phyloP scores from a whole-genome alignment of 30 jellyfish, hydroid and myxozoan species.

The Rhopilema esculentum region DNA sequence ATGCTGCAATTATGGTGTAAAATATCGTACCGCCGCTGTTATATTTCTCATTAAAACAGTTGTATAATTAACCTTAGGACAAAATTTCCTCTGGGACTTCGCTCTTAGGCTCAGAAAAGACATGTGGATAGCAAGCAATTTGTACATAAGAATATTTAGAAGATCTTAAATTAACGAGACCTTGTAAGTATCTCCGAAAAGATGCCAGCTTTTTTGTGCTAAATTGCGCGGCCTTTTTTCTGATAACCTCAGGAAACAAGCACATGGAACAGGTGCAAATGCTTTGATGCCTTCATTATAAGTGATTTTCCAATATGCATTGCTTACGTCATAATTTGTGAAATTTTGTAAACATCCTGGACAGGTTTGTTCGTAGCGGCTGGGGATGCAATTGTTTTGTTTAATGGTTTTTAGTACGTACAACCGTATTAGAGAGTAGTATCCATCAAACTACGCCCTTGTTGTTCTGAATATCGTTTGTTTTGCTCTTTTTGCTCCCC shows the following conservation, averaged over 20 bases:
- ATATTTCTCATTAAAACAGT: background rate
- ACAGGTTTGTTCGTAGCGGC: background rate
- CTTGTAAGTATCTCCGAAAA: background rate
- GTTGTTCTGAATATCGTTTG: background rate
- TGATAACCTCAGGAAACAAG: slow-evolving; percentile 5
- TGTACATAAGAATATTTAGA: no score
- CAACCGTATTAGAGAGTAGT: no score
- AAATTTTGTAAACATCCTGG: slow-evolving; percentile 11
- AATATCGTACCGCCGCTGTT: background rate
- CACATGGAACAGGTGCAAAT: background rate
- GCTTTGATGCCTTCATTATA: background rate
- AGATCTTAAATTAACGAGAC: no score
- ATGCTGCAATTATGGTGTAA: background rate
- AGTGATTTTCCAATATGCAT: background rate
- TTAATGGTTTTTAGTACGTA: background rate
- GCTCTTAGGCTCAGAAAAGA: no score
- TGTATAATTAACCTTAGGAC: background rate
- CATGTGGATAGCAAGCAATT: no score
- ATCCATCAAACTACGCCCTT: background rate
- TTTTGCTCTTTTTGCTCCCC: background rate
- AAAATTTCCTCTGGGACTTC: no score
- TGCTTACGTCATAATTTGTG: background rate
- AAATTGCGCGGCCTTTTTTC: background rate
- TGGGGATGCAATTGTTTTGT: background rate
- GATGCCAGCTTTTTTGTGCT: background rate